Evolutionary conservation across 2,888 invertebrate species (phyloP).

Genomic region (Eueremaeus valkanovi): DNA sequence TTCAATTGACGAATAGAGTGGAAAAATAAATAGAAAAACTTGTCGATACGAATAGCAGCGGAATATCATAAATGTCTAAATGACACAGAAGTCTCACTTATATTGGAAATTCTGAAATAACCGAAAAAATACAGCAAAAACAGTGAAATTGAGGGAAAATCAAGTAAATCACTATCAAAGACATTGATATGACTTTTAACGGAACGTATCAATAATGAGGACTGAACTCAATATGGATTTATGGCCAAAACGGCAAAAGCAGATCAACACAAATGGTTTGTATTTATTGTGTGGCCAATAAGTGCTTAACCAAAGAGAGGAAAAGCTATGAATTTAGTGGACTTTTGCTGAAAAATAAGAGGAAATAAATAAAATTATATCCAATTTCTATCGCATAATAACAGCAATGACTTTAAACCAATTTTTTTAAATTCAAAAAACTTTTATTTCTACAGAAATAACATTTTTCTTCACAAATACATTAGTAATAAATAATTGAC

Average conservation of each 20-base stretch:
- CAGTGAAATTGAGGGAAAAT: background rate
- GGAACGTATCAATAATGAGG: background rate
- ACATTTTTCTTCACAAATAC: no score
- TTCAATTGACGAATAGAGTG: background rate
- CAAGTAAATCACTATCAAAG: background rate
- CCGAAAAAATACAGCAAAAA: background rate
- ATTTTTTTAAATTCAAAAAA: no score
- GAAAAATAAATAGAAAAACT: background rate
- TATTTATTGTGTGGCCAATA: background rate
- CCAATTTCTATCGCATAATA: background rate
- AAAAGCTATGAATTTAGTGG: background rate
- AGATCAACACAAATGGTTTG: constrained; percentile 5
- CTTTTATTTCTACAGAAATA: no score
- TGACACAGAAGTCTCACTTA: background rate
- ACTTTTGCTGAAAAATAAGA: background rate
- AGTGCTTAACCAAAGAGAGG: background rate
- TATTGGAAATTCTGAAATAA: background rate
- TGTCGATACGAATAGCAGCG: constrained; percentile 6
- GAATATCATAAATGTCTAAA: background rate
- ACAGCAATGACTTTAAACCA: background rate
- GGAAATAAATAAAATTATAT: background rate
- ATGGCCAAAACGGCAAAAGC: background rate
- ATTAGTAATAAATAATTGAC: background rate
- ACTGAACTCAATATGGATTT: constrained; percentile 19
- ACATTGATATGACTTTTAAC: constrained; percentile 5